Evolutionary conservation across 1,140 invertebrate genomes (phyloP).

Genomic region (Drosophila pseudoobscura): DNA sequence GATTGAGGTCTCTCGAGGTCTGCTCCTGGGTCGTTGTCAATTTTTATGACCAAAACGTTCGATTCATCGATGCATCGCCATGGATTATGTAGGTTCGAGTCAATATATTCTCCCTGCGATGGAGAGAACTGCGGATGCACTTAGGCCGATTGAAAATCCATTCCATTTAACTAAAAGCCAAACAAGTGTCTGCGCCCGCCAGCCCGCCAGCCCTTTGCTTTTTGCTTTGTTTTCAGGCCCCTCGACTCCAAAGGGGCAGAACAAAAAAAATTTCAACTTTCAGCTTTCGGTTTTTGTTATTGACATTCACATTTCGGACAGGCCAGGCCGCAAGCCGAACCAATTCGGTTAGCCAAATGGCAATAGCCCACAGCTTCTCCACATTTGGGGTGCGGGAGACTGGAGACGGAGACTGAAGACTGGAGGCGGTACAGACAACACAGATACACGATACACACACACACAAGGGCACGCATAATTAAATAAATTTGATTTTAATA

Average conservation of each 20-base stretch:
- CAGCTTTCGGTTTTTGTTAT: slow-evolving; percentile 29
- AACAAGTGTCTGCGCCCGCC: slow-evolving; percentile 61
- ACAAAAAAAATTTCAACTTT: slow-evolving; percentile 42
- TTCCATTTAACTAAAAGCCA: slow-evolving; percentile 77
- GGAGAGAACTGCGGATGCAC: slow-evolving; percentile 37
- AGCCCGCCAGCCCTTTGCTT: slow-evolving; percentile 23
- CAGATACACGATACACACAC: neutral
- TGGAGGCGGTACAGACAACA: neutral
- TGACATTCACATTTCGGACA: slow-evolving; percentile 60
- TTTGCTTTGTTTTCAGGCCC: slow-evolving; percentile 30
- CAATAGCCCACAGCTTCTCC: neutral
- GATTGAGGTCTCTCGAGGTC: neutral
- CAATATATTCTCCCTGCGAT: slow-evolving; percentile 4
- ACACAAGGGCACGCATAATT: slow-evolving; percentile 55
- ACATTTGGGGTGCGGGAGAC: slow-evolving; percentile 12
- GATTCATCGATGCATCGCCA: too few species aligned
- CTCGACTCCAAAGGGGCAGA: neutral
- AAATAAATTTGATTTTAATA: slow-evolving; percentile 76
- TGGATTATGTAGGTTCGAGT: neutral
- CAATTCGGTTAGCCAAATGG: slow-evolving; percentile 20
- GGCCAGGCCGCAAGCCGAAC: neutral
- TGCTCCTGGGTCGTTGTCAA: neutral
- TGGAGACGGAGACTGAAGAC: neutral
- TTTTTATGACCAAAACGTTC: slow-evolving; percentile 23
- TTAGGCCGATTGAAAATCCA: slow-evolving; percentile 77